These are phyloP conservation scores for Phycodurus eques DNA, from an alignment of 2,113 vertebrate species.

Conservation along the genomic window DNA sequence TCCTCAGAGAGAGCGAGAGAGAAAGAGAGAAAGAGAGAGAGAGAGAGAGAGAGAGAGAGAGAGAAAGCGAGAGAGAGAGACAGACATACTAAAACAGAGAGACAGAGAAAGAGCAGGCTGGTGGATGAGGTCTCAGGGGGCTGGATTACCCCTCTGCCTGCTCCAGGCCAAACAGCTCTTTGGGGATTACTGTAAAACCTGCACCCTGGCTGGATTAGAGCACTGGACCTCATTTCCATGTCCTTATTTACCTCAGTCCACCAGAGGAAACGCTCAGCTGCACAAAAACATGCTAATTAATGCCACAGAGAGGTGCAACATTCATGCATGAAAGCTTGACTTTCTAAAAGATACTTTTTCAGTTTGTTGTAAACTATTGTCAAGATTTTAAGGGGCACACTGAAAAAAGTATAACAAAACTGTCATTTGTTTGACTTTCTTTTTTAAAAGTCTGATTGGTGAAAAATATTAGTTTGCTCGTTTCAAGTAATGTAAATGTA, in stretches of 20 bases:
- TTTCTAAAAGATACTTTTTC: constrained; percentile 43
- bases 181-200: constrained; percentile 75
- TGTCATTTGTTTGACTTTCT: too few species aligned
- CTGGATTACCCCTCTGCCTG: constrained; percentile 75
- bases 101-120: constrained; percentile 15
- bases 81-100: constrained; percentile 11
- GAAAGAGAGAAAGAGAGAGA: constrained; percentile 3
- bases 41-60: constrained; percentile 2
- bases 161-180: constrained; percentile 74
- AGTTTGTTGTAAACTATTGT: constrained; percentile 30
- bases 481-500: too few species aligned
- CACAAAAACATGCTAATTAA: constrained; percentile 76
- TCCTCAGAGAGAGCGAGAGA: background rate
- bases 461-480: too few species aligned
- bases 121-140: constrained; percentile 65
- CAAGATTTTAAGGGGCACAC: constrained; percentile 2
- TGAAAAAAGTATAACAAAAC: too few species aligned
- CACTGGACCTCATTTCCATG: constrained; percentile 68
- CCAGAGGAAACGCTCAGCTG: constrained; percentile 70
- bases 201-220: constrained; percentile 75
- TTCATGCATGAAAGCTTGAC: constrained; percentile 41
- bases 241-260: constrained; percentile 70
- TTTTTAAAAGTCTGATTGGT: too few species aligned
- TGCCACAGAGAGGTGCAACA: constrained; percentile 51
- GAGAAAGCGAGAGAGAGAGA: constrained; percentile 7